Conservation (phyloP, 2,888 invertebrate genomes). For the Ormyrus labotus region DNA sequence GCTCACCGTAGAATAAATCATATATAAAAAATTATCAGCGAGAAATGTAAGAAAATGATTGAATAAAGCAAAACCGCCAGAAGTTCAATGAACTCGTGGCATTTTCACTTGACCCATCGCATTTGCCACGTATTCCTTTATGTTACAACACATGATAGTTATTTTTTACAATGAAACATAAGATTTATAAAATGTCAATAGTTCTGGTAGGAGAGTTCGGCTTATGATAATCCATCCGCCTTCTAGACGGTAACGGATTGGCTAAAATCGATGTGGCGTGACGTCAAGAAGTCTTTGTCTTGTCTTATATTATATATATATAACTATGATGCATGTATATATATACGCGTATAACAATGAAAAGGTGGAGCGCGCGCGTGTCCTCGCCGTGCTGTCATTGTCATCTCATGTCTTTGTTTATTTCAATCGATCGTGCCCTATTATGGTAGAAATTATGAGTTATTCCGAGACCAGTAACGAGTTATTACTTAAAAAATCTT, state of each 20-base stretch:
- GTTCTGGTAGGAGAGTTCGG: conserved; percentile 37
- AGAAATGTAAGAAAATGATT: neutral
- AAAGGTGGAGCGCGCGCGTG: conserved; percentile 43
- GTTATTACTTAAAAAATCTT: too few species aligned
- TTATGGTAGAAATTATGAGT: too few species aligned
- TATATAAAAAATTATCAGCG: neutral
- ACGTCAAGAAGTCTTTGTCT: conserved; percentile 56
- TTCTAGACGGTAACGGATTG: conserved; percentile 30
- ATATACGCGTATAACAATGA: conserved; percentile 48
- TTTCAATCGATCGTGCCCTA: neutral
- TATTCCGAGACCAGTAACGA: too few species aligned
- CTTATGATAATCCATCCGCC: conserved; percentile 40
- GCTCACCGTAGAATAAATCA: neutral
- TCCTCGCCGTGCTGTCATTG: conserved; percentile 8
- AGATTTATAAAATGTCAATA: conserved; percentile 46
- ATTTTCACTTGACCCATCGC: neutral
- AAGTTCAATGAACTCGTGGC: neutral
- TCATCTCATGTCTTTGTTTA: conserved; percentile 1
- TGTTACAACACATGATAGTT: neutral
- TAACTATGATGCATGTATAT: neutral
- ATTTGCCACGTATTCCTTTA: neutral
- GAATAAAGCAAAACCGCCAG: neutral
- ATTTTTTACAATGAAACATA: conserved; percentile 39
- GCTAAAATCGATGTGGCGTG: conserved; percentile 57
- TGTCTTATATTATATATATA: conserved; percentile 35